Conservation (phyloP, 2,113 vertebrate genomes). For the Tichodroma muraria region DNA sequence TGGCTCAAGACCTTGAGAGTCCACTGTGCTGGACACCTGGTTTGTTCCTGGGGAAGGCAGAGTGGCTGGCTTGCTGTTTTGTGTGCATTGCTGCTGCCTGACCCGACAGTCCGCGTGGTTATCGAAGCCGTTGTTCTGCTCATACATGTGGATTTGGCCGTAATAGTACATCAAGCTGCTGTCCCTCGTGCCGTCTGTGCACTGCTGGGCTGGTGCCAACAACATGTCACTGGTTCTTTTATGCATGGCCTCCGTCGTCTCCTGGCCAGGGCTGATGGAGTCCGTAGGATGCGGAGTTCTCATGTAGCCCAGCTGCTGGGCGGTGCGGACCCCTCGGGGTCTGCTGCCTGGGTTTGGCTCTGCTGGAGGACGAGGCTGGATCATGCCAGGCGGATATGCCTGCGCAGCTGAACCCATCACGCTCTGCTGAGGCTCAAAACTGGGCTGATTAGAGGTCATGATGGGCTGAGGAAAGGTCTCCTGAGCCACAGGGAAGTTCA, state of each 20-base stretch:
- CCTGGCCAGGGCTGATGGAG: slow-evolving; percentile 56
- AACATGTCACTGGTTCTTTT: slow-evolving; percentile 67
- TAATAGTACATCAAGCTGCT: slow-evolving; percentile 80
- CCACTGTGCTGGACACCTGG: slow-evolving; percentile 94
- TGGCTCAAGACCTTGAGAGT: slow-evolving; percentile 84
- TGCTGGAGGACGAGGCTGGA: slow-evolving; percentile 84
- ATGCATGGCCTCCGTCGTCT: slow-evolving; percentile 74
- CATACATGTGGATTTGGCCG: slow-evolving; percentile 89
- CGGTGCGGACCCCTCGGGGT: slow-evolving; percentile 64
- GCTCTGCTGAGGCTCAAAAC: slow-evolving; percentile 68
- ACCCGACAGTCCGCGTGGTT: slow-evolving; percentile 66
- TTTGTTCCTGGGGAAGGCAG: slow-evolving; percentile 88
- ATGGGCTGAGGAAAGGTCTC: slow-evolving; percentile 68
- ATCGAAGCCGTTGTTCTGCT: slow-evolving; percentile 72
- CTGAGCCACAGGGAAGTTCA: slow-evolving; percentile 53
- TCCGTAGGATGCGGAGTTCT: slow-evolving; percentile 63
- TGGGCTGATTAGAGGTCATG: slow-evolving; percentile 69
- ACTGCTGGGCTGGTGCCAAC: slow-evolving; percentile 50
- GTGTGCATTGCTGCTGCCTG: slow-evolving; percentile 56
- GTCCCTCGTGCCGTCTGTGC: slow-evolving; percentile 39
- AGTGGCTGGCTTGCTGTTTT: slow-evolving; percentile 64
- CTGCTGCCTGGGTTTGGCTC: slow-evolving; percentile 76
- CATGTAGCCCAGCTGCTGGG: slow-evolving; percentile 76
- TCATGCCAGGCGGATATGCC: slow-evolving; percentile 52
- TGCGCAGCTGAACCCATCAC: slow-evolving; percentile 20